Evolutionary conservation across 2,113 vertebrate genomes (phyloP).

Genomic region (Channa argus): DNA sequence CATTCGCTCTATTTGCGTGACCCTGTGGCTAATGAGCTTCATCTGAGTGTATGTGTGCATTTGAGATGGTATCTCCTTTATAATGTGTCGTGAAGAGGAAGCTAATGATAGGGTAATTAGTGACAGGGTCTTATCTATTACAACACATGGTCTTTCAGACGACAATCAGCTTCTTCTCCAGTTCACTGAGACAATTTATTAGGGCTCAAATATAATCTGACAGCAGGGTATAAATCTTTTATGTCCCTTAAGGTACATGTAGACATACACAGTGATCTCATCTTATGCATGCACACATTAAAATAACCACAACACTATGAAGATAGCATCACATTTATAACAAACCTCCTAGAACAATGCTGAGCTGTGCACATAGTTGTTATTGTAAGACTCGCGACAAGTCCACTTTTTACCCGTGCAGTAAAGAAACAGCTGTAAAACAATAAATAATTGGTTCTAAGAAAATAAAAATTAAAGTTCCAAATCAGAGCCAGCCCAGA

Average conservation of each 20-base stretch:
- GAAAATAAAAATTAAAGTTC: no score
- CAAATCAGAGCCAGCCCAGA: no score
- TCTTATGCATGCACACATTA: no score
- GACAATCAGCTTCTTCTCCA: slow-evolving; percentile 10
- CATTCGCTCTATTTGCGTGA: slow-evolving; percentile 25
- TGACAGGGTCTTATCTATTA: slow-evolving; percentile 26
- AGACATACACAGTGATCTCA: no score
- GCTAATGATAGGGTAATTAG: slow-evolving; percentile 61
- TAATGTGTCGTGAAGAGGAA: slow-evolving; percentile 31
- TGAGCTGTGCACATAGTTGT: no score
- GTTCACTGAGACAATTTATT: slow-evolving; percentile 20
- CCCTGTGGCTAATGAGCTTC: slow-evolving; percentile 61
- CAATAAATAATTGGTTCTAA: no score
- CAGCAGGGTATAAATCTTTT: background rate
- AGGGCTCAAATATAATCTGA: slow-evolving; percentile 1
- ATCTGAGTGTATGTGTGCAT: slow-evolving; percentile 12
- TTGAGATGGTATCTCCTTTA: slow-evolving; percentile 27
- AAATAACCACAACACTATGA: no score
- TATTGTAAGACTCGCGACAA: no score
- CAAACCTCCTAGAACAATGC: no score
- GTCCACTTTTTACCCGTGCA: no score
- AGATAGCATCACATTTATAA: no score
- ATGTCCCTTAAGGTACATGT: background rate
- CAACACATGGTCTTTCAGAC: slow-evolving; percentile 1
- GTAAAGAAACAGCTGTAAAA: no score